These are phyloP conservation scores for Grallaria varia DNA, from an alignment of 2,113 vertebrate genomes.

Conservation along the genomic window DNA sequence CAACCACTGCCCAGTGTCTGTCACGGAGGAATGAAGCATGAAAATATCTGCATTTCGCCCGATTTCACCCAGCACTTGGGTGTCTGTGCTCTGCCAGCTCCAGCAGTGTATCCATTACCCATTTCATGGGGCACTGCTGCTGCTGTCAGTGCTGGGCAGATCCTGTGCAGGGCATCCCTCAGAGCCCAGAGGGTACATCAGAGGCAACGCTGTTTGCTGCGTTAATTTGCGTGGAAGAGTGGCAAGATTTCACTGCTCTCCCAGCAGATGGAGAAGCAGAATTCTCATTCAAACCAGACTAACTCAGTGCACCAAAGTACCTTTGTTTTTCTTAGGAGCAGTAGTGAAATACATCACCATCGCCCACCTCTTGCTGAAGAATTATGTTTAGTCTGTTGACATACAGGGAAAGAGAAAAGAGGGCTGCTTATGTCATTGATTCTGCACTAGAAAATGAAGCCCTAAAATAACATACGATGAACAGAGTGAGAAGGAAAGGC, in stretches of 20 bases:
- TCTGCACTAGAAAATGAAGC: neutral
- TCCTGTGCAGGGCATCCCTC: neutral
- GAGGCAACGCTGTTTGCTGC: neutral
- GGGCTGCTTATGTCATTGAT: neutral
- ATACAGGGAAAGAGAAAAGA: neutral
- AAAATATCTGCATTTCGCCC: neutral
- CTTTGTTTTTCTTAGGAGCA: conserved; percentile 5
- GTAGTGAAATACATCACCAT: neutral
- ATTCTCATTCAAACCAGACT: neutral
- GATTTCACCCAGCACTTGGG: neutral
- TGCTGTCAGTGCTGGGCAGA: neutral
- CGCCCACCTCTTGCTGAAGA: neutral
- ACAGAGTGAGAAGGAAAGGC: neutral
- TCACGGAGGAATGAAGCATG: neutral
- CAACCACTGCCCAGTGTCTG: neutral
- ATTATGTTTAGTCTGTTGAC: neutral
- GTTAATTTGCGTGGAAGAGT: neutral
- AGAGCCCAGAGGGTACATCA: neutral
- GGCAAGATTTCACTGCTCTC: neutral
- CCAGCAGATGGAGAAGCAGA: neutral
- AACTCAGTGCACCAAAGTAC: neutral
- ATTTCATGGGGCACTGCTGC: neutral
- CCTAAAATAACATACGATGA: neutral
- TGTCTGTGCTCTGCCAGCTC: neutral
- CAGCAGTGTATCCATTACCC: neutral